Evolutionary conservation across 2,888 invertebrate genomes (phyloP), one percentile per base, ranked within the genome.

Genomic region (Caenorhabditis virilis): DNA sequence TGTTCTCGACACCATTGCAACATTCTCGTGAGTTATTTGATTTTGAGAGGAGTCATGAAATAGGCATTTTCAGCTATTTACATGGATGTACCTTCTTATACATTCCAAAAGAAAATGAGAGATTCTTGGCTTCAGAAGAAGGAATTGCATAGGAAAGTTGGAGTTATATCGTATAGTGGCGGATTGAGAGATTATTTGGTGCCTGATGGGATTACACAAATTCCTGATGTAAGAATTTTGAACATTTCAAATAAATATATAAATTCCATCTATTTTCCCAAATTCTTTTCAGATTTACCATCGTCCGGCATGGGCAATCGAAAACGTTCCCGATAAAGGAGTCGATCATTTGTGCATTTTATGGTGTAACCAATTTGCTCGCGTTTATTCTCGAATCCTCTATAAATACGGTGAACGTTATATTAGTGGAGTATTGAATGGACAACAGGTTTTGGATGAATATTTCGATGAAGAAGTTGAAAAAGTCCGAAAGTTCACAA

Each of bases 321-420:
- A 49, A 13, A 54, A 46, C 0, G 59, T 59, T 9, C 53, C 65
- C 0, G 57, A 64, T 7, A 52, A 58, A 15, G 73, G 78, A 7
- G 71, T 78, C 2, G 83, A 83, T 66, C 83, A 83, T 65, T 63
- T 75, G 23, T 80, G 83, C 35, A 80, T 83, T 38, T 74, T 81
- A 0, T 83, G 83, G 83, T 83, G 83, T 62, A 82, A 84, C 54
- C 79, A 83, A 50, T 62, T 83, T 11, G 76, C 80, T 7, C 55
- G 27, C 15, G 23, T 45, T 15, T 42, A 23, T 9, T 23, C 13
- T 16, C 7, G 7, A n/a, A 30, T 30, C 13, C 30, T 30, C 13
- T 30, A 9, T 13, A 30, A 30, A 13, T 45, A 45, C 18, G 36
- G 36, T n/a, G 11, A 36, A n/a, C 36, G n/a, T 5, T 36, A 36